Conservation (phyloP, 2,888 invertebrate species). For the Amphipoea oculea region DNA sequence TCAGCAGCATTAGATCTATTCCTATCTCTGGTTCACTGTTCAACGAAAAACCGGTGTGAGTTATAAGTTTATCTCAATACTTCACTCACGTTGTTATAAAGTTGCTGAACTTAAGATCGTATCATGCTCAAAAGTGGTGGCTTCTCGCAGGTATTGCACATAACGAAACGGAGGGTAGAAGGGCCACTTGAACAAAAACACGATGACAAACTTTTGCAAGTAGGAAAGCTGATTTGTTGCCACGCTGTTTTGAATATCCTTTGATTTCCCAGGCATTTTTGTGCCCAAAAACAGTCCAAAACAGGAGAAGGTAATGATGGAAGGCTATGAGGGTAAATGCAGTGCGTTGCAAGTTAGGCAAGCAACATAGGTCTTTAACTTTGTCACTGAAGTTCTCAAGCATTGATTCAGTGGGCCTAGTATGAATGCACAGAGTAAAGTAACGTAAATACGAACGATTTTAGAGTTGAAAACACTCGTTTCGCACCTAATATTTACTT, state of each 20-base stretch:
- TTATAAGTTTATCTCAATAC: constrained; percentile 48
- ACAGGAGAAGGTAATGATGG: not conserved
- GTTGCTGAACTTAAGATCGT: constrained; percentile 46
- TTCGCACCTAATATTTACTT: not conserved
- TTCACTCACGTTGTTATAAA: constrained; percentile 48
- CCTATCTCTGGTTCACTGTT: not conserved
- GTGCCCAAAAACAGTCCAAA: not conserved
- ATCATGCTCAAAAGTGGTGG: constrained; percentile 48
- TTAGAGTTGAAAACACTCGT: not conserved
- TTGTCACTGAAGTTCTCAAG: not conserved
- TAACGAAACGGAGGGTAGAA: constrained; percentile 13
- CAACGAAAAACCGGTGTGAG: constrained; percentile 11
- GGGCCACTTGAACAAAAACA: constrained; percentile 6
- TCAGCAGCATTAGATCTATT: not conserved
- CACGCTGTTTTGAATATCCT: not conserved
- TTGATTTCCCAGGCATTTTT: not conserved
- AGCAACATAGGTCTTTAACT: not conserved
- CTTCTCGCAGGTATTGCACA: constrained; percentile 11
- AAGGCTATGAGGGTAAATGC: too few species aligned
- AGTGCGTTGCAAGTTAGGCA: not conserved
- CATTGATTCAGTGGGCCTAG: too few species aligned
- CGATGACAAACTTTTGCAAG: not conserved
- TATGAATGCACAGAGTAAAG: too few species aligned
- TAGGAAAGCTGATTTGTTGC: not conserved
- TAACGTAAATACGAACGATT: not conserved